These are phyloP conservation scores for Pomatorhinus ruficollis DNA, from an alignment of 2,113 vertebrate species.

Conservation along the genomic window DNA sequence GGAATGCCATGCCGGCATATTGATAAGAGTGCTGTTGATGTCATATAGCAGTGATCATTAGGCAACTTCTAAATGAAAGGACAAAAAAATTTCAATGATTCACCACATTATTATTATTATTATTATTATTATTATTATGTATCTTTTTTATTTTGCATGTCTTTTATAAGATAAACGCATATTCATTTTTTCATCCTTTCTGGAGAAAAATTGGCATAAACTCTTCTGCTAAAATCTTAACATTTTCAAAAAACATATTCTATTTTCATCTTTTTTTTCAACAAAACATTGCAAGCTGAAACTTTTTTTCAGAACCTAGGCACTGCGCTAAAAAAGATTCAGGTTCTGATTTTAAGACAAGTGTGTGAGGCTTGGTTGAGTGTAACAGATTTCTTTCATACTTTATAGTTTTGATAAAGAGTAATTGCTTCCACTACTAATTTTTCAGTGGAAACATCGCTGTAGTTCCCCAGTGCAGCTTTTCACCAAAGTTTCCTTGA, in stretches of 20 bases:
- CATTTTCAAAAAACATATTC: fast-evolving
- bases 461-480: neutral
- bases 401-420: neutral
- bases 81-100: neutral
- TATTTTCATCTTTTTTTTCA: neutral
- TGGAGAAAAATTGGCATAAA: neutral
- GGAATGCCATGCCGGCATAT: neutral
- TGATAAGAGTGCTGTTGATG: neutral
- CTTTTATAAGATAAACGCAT: neutral
- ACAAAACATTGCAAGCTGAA: fast-evolving
- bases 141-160: neutral
- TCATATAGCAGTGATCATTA: neutral
- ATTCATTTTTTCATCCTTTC: neutral
- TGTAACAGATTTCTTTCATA: neutral
- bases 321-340: neutral
- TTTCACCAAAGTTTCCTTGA: neutral
- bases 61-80: neutral
- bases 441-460: neutral
- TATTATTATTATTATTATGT: too few species aligned
- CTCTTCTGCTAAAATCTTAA: neutral
- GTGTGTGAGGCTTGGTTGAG: neutral
- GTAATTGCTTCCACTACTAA: neutral
- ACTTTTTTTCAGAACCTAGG: neutral
- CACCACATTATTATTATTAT: neutral
- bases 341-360: neutral